Conservation (phyloP, 2,113 vertebrate genomes). For the Scalopus aquaticus region DNA sequence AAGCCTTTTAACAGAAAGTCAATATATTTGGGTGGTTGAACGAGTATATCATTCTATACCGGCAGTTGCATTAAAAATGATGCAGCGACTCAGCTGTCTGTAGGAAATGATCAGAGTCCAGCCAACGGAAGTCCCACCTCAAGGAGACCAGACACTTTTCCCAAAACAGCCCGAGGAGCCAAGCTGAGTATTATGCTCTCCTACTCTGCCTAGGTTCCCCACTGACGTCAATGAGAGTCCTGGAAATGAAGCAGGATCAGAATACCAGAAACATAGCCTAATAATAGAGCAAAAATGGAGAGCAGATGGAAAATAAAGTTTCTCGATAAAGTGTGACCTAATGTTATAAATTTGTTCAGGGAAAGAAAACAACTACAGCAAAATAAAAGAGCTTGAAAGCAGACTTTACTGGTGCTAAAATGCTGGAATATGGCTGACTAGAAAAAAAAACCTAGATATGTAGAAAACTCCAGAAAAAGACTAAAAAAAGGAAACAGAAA, state of each 20-base stretch:
- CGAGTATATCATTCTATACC: constrained; percentile 38
- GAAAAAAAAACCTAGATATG: neutral
- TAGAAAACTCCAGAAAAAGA: constrained; percentile 11
- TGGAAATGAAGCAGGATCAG: constrained; percentile 51
- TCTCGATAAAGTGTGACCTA: constrained; percentile 42
- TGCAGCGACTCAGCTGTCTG: neutral
- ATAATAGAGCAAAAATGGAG: constrained; percentile 74
- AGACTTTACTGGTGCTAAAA: neutral
- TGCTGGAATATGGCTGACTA: neutral
- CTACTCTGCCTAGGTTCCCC: constrained; percentile 20
- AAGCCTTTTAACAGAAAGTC: constrained; percentile 83
- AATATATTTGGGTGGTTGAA: constrained; percentile 75
- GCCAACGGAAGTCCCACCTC: neutral
- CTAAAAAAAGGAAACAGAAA: neutral
- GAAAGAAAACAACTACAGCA: constrained; percentile 65
- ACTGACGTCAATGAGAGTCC: constrained; percentile 25
- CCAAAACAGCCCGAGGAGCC: neutral
- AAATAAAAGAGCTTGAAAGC: neutral
- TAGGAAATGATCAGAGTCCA: constrained; percentile 38
- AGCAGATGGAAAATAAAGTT: constrained; percentile 41
- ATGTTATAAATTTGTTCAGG: constrained; percentile 51
- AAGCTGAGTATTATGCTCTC: neutral
- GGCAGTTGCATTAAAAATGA: constrained; percentile 37
- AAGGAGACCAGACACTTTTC: constrained; percentile 34
- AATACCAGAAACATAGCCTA: constrained; percentile 63